Percentiles rank a stretch among this genome's conserved stretches.
Conservation (phyloP, 2,113 vertebrate genomes). For the Tragelaphus imberbis region DNA sequence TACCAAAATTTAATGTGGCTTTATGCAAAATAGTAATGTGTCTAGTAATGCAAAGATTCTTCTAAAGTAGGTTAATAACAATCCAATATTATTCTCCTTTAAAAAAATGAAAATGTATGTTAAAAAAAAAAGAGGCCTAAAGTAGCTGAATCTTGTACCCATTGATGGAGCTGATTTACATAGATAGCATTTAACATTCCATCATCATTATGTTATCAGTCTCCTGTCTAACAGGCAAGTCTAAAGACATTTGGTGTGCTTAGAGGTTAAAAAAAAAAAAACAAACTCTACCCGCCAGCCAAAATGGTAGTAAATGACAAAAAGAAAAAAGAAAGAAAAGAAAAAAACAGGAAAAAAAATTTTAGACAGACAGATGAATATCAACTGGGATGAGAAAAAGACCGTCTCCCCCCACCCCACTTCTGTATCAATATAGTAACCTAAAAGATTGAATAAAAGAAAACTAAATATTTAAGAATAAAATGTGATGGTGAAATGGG, state of each 20-base stretch:
- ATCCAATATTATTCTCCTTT: conserved; percentile 83
- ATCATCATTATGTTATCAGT: conserved; percentile 89
- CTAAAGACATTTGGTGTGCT: conserved; percentile 83
- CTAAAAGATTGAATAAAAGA: conserved; percentile 74
- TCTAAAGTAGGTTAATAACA: conserved; percentile 85
- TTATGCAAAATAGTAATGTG: conserved; percentile 84
- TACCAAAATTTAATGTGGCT: conserved; percentile 85
- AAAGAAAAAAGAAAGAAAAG: conserved; percentile 14
- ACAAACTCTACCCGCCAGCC: conserved; percentile 64
- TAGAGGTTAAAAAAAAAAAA: conserved; percentile 71
- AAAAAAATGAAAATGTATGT: conserved; percentile 86
- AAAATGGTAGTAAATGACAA: conserved; percentile 81
- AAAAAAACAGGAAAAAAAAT: conserved; percentile 19
- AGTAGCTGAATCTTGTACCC: conserved; percentile 86
- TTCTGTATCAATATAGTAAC: conserved; percentile 66
- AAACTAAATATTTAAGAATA: conserved; percentile 79
- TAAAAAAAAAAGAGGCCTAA: conserved; percentile 80
- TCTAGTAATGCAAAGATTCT: conserved; percentile 82
- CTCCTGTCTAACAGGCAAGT: conserved; percentile 84
- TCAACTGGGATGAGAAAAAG: conserved; percentile 75
- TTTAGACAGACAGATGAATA: conserved; percentile 77
- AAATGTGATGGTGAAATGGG: conserved; percentile 62
- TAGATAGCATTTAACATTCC: conserved; percentile 87
- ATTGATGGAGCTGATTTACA: conserved; percentile 88
- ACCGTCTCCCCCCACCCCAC: conserved; percentile 39